These are phyloP conservation scores for Tetragonisca angustula DNA, from an alignment of 2,888 invertebrate genomes.

Conservation along the genomic window DNA sequence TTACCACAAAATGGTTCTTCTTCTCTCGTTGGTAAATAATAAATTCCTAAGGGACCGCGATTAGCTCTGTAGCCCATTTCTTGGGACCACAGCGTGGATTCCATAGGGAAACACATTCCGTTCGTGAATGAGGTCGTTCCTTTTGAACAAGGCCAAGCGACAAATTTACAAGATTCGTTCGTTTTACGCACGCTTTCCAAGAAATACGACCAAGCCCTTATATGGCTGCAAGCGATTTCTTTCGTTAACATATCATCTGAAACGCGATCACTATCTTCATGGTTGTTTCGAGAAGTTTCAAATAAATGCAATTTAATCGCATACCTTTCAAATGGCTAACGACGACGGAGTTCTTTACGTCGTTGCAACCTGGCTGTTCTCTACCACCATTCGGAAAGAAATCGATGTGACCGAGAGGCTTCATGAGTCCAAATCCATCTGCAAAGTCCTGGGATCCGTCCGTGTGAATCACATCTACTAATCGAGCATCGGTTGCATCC, in stretches of 20 bases:
- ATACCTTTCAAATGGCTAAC: conserved; percentile 85
- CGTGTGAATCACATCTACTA: conserved; percentile 89
- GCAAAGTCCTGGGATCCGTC: conserved; percentile 87
- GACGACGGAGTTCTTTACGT: conserved; percentile 86
- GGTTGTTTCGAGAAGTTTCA: neutral
- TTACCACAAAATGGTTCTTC: conserved; percentile 86
- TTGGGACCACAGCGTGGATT: conserved; percentile 77
- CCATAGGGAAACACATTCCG: conserved; percentile 86
- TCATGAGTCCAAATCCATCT: conserved; percentile 87
- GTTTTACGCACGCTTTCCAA: conserved; percentile 84
- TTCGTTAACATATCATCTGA: conserved; percentile 84
- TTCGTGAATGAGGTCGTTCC: conserved; percentile 84
- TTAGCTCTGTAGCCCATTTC: conserved; percentile 81
- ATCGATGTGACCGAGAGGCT: conserved; percentile 87
- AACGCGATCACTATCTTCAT: conserved; percentile 8
- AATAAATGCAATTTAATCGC: neutral
- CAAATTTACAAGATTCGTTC: conserved; percentile 84
- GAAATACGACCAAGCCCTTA: conserved; percentile 86
- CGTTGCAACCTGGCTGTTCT: conserved; percentile 87
- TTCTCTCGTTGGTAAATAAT: conserved; percentile 85
- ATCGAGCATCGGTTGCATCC: conserved; percentile 87
- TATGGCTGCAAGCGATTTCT: conserved; percentile 86
- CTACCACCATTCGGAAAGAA: conserved; percentile 87
- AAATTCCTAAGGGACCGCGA: conserved; percentile 84
- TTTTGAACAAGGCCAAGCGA: conserved; percentile 85